Base-by-base conservation (phyloP, 2,113 vertebrate genomes). In the Larimichthys crocea region DNA sequence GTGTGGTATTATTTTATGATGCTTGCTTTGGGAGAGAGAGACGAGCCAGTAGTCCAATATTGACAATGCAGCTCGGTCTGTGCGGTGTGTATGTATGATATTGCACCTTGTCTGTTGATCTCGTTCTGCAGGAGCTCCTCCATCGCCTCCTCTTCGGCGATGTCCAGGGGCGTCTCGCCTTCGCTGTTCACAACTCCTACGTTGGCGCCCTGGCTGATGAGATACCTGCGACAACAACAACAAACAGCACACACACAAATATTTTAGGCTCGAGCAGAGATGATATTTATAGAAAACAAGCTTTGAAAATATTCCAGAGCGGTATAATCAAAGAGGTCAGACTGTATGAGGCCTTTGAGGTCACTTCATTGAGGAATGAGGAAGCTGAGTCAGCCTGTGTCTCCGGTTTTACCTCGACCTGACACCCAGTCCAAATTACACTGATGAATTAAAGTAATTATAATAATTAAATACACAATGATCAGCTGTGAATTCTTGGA, bases 121-220 rank as follows among this genome's bases (percentile, higher is more conserved):
- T 99, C 98, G 86, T 99, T 99, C 91, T 99, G 96, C 94, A 99
- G 96, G 56, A 99, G 96, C 89, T 99, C 97, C 94, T 99, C 97
- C 98, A 99, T 99, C 73, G 98, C 95, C 80, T 99, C 98, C 80
- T 99, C 98, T 86, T 99, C 98, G 35, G 98, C 98, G 66, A 99
- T 99, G 94, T 99, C 97, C 94, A 99, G 94, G 55, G 98, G 98
- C 7, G 98, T 99, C 83, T 99, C 98, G n/a, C 98, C 98, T 94
- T 99, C 98, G 89, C 98, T 99, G 94, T 99, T 99, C 56, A 99
- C 98, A 85, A 97, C 97, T 53, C 98, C 98, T 75, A 99, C 98
- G 86, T 89, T 96, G 60, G 98, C 98, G 89, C 98, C 98, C 90
- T 97, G 97, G 91, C 94, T 95, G 92, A 99, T 98, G 91, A 99